Evolutionary conservation across 1,140 invertebrate species (phyloP), one percentile per base, ranked within the genome.

Genomic region (Dreissena rostriformis): DNA sequence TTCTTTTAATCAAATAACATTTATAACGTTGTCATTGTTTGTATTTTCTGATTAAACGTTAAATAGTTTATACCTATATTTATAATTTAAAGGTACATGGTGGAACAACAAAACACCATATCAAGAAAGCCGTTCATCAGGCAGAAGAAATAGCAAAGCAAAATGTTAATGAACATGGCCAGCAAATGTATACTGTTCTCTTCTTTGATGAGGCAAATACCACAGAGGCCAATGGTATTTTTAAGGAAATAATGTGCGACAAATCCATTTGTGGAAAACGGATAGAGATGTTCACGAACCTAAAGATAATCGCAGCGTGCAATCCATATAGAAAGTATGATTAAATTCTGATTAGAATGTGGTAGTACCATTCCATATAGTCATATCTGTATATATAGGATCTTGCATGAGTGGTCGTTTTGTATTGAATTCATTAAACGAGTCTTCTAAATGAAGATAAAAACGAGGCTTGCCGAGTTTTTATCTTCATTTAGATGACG

Each of bases 161-260:
- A 51, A 91, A 91, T 71, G 61, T 55, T 24, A 39, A 72, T 26
- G 57, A 73, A n/a, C 53, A 24, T 57, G 77, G 77, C 15, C 0
- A 55, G 24, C 77, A 79, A 24, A 84, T 91, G 19, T 86, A 90
- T 72, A 91, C 90, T 28, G 89, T 92, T 6, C 75, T 92, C 75
- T 92, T 92, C 75, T 91, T 92, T 83, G 92, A 92, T 79, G 92
- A 92, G 82, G 91, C 90, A 14, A 92, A 92, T 85, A 92, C 91
- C 51, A 92, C 92, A 28, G 90, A 90, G 71, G 87, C 90, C 19
- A 89, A 91, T 57, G 91, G 91, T 39, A 61, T 92, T 39, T 89
- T 92, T 53, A 92, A 92, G 75, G 92, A 92, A 75, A 90, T 92
- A n/a, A 91, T 92, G 88, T 92, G 92, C 85, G 92, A 92, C 85